These are phyloP conservation scores for Okamejei kenojei DNA, from an alignment of 2,797 vertebrate genomes.

Conservation along the genomic window DNA sequence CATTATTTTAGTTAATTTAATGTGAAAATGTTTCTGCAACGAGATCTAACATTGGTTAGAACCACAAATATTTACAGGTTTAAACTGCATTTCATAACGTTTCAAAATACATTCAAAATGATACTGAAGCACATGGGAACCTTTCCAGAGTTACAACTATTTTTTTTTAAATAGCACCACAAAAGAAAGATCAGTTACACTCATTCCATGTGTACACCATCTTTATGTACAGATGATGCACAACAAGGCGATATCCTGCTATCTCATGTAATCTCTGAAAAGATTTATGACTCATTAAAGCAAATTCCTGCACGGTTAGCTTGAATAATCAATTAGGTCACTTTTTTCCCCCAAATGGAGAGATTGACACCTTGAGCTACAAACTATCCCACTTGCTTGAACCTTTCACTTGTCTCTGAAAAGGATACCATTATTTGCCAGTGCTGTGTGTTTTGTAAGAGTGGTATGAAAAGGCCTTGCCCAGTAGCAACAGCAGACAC, in stretches of 20 bases:
- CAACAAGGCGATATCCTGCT: neutral
- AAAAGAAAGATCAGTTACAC: neutral
- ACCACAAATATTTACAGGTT: neutral
- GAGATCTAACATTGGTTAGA: neutral
- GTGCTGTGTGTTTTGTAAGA: neutral
- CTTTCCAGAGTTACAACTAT: neutral
- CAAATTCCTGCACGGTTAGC: constrained; percentile 4
- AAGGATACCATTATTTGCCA: constrained; percentile 31
- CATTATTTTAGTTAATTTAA: neutral
- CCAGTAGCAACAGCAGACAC: constrained; percentile 36
- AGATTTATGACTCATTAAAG: constrained; percentile 29
- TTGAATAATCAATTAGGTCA: constrained; percentile 33
- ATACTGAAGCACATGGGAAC: constrained; percentile 12
- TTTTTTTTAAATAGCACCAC: neutral
- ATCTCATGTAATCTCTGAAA: constrained; percentile 6
- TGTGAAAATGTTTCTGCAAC: neutral
- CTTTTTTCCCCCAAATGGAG: neutral
- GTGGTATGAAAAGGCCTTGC: constrained; percentile 36
- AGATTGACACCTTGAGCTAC: constrained; percentile 29
- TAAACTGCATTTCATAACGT: neutral
- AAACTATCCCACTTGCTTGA: constrained; percentile 27
- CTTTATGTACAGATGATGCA: constrained; percentile 15
- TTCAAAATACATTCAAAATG: constrained; percentile 2
- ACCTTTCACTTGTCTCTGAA: constrained; percentile 4
- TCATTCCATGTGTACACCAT: neutral